Evolutionary conservation across 1,140 invertebrate species (phyloP).

Genomic region (Muscidifurax raptorellus): DNA sequence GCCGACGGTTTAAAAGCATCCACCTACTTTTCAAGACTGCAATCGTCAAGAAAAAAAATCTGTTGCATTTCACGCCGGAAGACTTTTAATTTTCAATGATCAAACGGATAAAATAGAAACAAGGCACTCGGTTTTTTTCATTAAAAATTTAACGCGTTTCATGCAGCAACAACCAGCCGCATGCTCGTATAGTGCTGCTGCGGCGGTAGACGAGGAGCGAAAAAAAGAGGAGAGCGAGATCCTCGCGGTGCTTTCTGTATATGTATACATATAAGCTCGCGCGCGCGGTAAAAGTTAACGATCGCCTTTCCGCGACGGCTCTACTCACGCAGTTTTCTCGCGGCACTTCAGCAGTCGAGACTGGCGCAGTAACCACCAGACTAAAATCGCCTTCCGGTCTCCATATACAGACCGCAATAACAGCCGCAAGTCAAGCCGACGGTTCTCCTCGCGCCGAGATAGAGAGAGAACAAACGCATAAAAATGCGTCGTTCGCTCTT

Average conservation of each 20-base stretch:
- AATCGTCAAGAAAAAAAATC: too few species aligned
- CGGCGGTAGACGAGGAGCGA: neutral
- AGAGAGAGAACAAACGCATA: neutral
- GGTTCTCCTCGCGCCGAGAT: neutral
- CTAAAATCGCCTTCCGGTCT: slow-evolving; percentile 4
- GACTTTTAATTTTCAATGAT: too few species aligned
- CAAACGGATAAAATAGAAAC: too few species aligned
- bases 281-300: slow-evolving; percentile 31
- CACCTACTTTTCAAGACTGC: too few species aligned
- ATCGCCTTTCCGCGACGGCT: slow-evolving; percentile 16
- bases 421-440: neutral
- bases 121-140: too few species aligned
- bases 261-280: neutral
- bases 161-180: too few species aligned
- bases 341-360: neutral
- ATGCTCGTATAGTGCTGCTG: too few species aligned
- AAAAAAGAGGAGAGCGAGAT: neutral
- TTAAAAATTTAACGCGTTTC: too few species aligned
- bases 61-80: too few species aligned
- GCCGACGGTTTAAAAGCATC: too few species aligned
- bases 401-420: neutral
- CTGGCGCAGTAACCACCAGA: neutral
- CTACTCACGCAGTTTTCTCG: neutral
- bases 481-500: neutral
- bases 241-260: too few species aligned